Evolutionary conservation across 2,797 vertebrate species (phyloP).

Genomic region (Xiphorhynchus erythropygius): DNA sequence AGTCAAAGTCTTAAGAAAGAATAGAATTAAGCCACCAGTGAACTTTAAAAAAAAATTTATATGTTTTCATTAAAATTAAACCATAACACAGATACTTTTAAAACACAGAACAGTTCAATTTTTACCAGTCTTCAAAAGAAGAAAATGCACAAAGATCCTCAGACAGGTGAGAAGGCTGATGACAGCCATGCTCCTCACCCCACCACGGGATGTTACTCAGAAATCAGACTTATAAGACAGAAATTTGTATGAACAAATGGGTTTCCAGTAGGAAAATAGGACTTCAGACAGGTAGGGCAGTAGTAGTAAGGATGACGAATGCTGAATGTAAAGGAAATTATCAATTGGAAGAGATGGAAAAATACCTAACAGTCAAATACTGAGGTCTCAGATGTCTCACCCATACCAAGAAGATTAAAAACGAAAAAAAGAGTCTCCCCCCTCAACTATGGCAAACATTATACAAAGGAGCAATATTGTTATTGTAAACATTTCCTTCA

Average conservation of each 20-base stretch:
- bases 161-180: not conserved
- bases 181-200: accelerated
- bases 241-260: not conserved
- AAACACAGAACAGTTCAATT: not conserved
- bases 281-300: not conserved
- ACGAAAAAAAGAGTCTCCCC: not conserved
- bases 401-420: not conserved
- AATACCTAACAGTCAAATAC: not conserved
- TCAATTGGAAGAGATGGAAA: not conserved
- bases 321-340: not conserved
- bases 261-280: not conserved
- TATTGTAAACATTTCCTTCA: not conserved
- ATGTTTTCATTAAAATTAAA: not conserved
- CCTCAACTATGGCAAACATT: not conserved
- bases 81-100: not conserved
- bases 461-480: not conserved
- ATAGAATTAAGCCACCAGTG: not conserved
- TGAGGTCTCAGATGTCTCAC: not conserved
- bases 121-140: not conserved
- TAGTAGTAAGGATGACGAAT: not conserved
- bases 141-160: not conserved
- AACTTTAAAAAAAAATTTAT: not conserved
- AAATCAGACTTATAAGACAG: not conserved
- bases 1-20: not conserved
- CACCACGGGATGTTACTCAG: not conserved